These are phyloP conservation scores for Eumeta japonica DNA, from an alignment of 1,140 invertebrate species.

Conservation along the genomic window DNA sequence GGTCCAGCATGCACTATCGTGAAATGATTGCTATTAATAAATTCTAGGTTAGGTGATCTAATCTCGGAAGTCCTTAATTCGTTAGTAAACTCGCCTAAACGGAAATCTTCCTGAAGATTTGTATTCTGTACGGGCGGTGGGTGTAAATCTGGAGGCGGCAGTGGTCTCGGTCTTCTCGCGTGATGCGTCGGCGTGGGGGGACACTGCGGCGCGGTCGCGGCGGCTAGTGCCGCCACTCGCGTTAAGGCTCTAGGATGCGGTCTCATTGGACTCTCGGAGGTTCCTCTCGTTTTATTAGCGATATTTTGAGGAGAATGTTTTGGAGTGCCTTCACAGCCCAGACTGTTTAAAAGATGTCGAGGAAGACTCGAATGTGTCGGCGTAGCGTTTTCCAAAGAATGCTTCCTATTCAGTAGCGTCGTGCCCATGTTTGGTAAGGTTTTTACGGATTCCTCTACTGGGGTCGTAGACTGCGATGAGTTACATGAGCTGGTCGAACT, in stretches of 20 bases:
- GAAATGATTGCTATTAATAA: slow-evolving; percentile 50
- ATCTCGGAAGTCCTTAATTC: slow-evolving; percentile 53
- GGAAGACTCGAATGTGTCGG: slow-evolving; percentile 51
- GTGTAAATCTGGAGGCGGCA: slow-evolving; percentile 52
- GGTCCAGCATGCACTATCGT: slow-evolving; percentile 50
- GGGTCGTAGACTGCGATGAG: slow-evolving; percentile 43
- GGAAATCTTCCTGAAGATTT: slow-evolving; percentile 37
- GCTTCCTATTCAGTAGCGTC: slow-evolving; percentile 45
- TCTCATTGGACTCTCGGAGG: slow-evolving; percentile 45
- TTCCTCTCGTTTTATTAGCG: slow-evolving; percentile 20
- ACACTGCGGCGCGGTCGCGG: slow-evolving; percentile 54
- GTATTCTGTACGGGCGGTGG: slow-evolving; percentile 47
- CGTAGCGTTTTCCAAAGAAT: slow-evolving; percentile 41
- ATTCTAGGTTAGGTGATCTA: slow-evolving; percentile 53
- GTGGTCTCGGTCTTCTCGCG: slow-evolving; percentile 62
- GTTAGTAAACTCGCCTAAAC: slow-evolving; percentile 52
- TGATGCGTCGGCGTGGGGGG: slow-evolving; percentile 83
- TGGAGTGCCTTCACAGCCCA: slow-evolving; percentile 44
- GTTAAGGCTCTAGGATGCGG: slow-evolving; percentile 61
- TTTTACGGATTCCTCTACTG: slow-evolving; percentile 35
- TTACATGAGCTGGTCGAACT: slow-evolving; percentile 35
- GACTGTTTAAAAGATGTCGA: slow-evolving; percentile 41
- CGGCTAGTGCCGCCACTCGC: slow-evolving; percentile 52
- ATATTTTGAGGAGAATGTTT: slow-evolving; percentile 37
- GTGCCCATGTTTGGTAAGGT: slow-evolving; percentile 37